phyloP scores from a whole-genome alignment of 1,140 invertebrate genomes.

The Neotoxoptera formosana region DNA sequence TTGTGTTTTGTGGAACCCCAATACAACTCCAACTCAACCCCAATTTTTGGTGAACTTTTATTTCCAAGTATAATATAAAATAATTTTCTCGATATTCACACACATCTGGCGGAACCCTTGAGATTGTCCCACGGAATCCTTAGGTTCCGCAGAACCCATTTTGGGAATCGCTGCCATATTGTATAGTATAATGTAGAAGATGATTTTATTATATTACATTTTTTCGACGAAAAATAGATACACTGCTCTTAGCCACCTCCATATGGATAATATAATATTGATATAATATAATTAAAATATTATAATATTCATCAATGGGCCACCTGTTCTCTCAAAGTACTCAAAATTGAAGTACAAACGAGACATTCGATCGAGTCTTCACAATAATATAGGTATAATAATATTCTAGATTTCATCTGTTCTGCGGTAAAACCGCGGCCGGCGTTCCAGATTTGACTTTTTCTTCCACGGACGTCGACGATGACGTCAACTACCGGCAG shows the following conservation, averaged over 20 bases:
- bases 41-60: too few species aligned
- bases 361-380: too few species aligned
- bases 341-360: background rate
- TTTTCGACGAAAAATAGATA: background rate
- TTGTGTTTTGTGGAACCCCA: too few species aligned
- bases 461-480: conserved; percentile 42
- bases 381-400: background rate
- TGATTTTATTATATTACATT: background rate
- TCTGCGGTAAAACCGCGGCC: background rate
- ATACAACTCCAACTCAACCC: too few species aligned
- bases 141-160: too few species aligned
- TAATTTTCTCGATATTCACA: too few species aligned
- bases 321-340: background rate
- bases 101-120: too few species aligned
- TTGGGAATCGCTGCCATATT: too few species aligned
- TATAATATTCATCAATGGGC: background rate
- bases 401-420: background rate
- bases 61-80: too few species aligned
- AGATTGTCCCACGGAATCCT: too few species aligned
- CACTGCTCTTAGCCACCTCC: background rate
- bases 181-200: background rate
- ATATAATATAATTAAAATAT: too few species aligned
- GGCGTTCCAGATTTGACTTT: background rate
- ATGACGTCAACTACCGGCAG: conserved; percentile 48
- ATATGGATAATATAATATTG: background rate